A percentile compares a stretch with the other conserved stretches of the same genome.
These are phyloP conservation scores for Atopsyche davidsoni DNA, from an alignment of 1,140 invertebrate species.

Conservation along the genomic window DNA sequence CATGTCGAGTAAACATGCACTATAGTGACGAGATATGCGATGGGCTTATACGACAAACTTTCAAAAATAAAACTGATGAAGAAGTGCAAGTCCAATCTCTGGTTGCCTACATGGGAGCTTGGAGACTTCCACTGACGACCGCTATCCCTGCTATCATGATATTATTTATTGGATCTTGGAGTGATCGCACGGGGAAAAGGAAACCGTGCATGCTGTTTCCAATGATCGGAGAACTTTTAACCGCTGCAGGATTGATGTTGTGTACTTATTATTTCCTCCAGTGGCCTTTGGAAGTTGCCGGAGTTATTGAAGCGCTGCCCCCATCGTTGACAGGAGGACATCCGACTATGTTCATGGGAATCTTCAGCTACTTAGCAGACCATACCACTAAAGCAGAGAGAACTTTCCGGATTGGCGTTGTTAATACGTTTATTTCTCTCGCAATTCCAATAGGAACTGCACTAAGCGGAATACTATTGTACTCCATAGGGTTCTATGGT, in stretches of 20 bases:
- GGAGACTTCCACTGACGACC: conserved; percentile 36
- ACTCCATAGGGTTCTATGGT: conserved; percentile 72
- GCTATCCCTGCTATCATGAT: conserved; percentile 40
- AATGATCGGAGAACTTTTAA: conserved; percentile 40
- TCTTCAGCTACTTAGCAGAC: conserved; percentile 84
- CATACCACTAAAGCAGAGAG: conserved; percentile 73
- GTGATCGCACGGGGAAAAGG: conserved; percentile 42
- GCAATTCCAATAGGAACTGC: conserved; percentile 74
- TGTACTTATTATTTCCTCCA: conserved; percentile 60
- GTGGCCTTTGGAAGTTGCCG: conserved; percentile 61
- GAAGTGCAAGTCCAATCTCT: conserved; percentile 32
- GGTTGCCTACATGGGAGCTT: conserved; percentile 36
- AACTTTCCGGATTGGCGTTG: conserved; percentile 75
- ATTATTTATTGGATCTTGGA: conserved; percentile 47
- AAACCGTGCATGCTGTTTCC: conserved; percentile 46
- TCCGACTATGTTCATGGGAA: conserved; percentile 83
- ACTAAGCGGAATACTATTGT: conserved; percentile 63
- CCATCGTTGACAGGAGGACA: conserved; percentile 75
- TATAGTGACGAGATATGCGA: conserved; percentile 59
- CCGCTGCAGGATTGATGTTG: conserved; percentile 44
- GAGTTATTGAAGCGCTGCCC: conserved; percentile 63
- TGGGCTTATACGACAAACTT: conserved; percentile 53
- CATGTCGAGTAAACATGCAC: conserved; percentile 64
- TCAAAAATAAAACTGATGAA: conserved; percentile 49
- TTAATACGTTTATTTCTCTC: conserved; percentile 74